phyloP scores from a whole-genome alignment of 2,888 invertebrate species.

The Liodrosophila aerea region DNA sequence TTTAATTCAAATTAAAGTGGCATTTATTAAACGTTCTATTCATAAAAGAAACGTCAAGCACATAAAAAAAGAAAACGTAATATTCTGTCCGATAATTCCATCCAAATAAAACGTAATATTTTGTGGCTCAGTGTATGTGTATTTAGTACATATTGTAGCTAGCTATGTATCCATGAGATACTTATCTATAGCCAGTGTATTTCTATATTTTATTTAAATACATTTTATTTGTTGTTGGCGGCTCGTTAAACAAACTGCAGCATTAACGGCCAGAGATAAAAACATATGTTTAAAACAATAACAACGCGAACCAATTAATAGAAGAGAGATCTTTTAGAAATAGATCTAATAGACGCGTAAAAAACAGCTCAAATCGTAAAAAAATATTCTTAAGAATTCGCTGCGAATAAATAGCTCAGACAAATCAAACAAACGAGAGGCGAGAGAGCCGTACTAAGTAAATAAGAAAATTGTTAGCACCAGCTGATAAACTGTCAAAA shows the following conservation, averaged over 20 bases:
- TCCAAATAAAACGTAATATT: too few relatives aligned
- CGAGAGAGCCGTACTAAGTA: constrained; percentile 1
- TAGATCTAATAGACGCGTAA: constrained; percentile 23
- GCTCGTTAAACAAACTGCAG: constrained; percentile 58
- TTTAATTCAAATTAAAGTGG: too few relatives aligned
- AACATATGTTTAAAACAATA: constrained; percentile 35
- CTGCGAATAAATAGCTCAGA: constrained; percentile 25
- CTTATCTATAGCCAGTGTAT: constrained; percentile 48
- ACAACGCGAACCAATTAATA: constrained; percentile 3
- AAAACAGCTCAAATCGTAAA: constrained; percentile 26
- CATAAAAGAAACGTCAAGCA: too few relatives aligned
- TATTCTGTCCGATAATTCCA: too few relatives aligned
- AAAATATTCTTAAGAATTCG: constrained; percentile 34
- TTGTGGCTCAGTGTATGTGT: constrained; percentile 4
- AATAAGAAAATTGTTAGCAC: constrained; percentile 34
- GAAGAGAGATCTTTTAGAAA: constrained; percentile 8
- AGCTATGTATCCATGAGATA: not conserved
- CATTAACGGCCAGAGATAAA: constrained; percentile 16
- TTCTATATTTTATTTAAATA: constrained; percentile 59
- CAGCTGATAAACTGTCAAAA: constrained; percentile 45
- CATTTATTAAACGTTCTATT: too few relatives aligned
- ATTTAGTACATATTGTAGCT: too few relatives aligned
- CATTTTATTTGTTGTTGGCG: constrained; percentile 56
- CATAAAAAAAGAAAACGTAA: too few relatives aligned
- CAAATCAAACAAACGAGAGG: constrained; percentile 23